A percentile compares a stretch with the other conserved stretches of the same genome.
Evolutionary conservation across 1,140 invertebrate species (phyloP).

Genomic region (Trichogramma pretiosum): DNA sequence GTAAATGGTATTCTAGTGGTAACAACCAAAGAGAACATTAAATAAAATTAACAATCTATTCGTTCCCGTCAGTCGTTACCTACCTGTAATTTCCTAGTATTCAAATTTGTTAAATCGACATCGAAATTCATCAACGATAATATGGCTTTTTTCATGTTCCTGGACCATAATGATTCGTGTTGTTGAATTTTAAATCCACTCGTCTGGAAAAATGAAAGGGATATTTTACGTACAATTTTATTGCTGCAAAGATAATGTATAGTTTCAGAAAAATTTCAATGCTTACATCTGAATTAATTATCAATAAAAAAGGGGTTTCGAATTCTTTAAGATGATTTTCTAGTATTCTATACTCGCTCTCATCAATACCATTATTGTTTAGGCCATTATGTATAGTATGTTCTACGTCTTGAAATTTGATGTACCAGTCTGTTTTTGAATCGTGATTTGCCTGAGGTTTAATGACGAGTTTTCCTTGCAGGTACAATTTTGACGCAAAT

Average conservation of each 20-base stretch:
- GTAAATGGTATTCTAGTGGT: slow-evolving; percentile 42
- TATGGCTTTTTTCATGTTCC: slow-evolving; percentile 38
- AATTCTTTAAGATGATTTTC: slow-evolving; percentile 22
- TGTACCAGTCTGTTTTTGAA: slow-evolving; percentile 23
- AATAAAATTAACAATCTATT: slow-evolving; percentile 26
- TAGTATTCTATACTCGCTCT: slow-evolving; percentile 13
- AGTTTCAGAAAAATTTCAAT: too few relatives aligned
- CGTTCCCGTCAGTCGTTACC: slow-evolving; percentile 46
- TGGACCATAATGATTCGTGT: slow-evolving; percentile 29
- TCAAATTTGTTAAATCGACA: not conserved
- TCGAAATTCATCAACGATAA: slow-evolving; percentile 36
- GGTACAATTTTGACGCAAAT: slow-evolving; percentile 31
- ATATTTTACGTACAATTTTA: too few relatives aligned
- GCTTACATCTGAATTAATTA: not conserved
- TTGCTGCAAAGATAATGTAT: too few relatives aligned
- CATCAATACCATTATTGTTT: too few relatives aligned
- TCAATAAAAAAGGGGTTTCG: slow-evolving; percentile 24
- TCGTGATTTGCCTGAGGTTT: slow-evolving; percentile 17
- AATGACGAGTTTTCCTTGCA: slow-evolving; percentile 32
- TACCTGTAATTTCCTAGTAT: slow-evolving; percentile 27
- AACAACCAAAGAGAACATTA: slow-evolving; percentile 50
- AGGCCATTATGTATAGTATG: slow-evolving; percentile 35
- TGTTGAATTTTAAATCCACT: slow-evolving; percentile 26
- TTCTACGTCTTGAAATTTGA: slow-evolving; percentile 30
- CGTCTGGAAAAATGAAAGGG: too few relatives aligned